These are phyloP conservation scores for Ctenosaura bakeri DNA, from an alignment of 2,797 vertebrate species.

Conservation along the genomic window DNA sequence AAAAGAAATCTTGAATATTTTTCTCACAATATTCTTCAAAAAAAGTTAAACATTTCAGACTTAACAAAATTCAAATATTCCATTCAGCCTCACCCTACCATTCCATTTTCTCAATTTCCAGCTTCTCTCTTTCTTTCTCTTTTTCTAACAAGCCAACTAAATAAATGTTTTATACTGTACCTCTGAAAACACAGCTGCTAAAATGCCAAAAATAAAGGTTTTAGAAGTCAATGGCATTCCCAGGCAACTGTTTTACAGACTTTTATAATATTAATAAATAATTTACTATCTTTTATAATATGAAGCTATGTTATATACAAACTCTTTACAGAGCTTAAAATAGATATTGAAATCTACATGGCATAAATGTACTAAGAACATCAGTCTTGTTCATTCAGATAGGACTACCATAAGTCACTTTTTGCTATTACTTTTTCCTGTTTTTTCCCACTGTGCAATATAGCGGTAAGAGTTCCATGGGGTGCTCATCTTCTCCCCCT, in stretches of 20 bases:
- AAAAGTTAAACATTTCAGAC: slow-evolving; percentile 32
- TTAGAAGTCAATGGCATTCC: background rate
- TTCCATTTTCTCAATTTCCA: background rate
- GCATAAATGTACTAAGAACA: background rate
- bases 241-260: background rate
- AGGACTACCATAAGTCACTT: background rate
- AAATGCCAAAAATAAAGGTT: background rate
- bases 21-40: background rate
- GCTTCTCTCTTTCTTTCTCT: background rate
- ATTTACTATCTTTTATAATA: background rate
- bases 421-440: background rate
- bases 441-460: background rate
- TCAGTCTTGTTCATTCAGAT: background rate
- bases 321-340: background rate
- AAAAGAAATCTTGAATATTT: background rate
- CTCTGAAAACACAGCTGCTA: slow-evolving; percentile 21
- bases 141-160: slow-evolving; percentile 27
- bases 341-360: background rate
- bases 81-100: background rate
- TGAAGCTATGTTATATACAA: background rate
- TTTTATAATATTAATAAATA: background rate
- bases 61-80: background rate
- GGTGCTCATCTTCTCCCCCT: background rate
- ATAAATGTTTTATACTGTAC: background rate
- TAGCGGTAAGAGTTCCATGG: background rate